A percentile compares a stretch with the other conserved stretches of the same genome.
These are phyloP conservation scores for Quiscalus mexicanus DNA, from an alignment of 2,113 vertebrate genomes.

Conservation along the genomic window DNA sequence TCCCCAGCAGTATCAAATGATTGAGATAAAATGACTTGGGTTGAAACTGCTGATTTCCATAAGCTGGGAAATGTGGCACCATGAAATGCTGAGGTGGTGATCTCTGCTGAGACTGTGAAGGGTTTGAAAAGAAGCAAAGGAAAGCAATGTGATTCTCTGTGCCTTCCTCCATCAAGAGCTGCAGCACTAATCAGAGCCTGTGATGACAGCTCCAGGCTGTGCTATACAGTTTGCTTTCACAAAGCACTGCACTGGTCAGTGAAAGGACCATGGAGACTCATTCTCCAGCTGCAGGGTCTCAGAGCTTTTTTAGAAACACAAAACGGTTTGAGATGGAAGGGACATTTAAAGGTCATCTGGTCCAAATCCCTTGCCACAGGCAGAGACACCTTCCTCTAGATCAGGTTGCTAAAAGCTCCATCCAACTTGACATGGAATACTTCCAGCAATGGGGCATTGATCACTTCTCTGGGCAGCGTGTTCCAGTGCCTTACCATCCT, in stretches of 20 bases:
- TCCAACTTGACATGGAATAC: not conserved
- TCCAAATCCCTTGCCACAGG: not conserved
- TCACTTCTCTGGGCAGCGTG: not conserved
- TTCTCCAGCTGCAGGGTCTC: not conserved
- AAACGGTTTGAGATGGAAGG: not conserved
- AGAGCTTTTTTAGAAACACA: not conserved
- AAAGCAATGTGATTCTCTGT: not conserved
- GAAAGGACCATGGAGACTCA: not conserved
- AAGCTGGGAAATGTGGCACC: accelerated
- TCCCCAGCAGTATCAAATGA: not conserved
- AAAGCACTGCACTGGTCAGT: not conserved
- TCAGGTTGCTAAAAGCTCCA: not conserved
- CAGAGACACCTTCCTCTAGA: not conserved
- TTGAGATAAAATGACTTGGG: not conserved
- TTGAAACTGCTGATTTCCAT: not conserved
- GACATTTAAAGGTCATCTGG: not conserved
- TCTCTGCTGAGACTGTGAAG: not conserved
- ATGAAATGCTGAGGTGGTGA: not conserved
- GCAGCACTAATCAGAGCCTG: not conserved
- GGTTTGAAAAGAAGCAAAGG: not conserved
- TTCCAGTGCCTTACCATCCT: not conserved
- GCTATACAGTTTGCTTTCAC: not conserved
- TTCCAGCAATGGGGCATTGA: not conserved
- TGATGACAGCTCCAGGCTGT: not conserved
- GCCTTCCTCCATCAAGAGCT: not conserved